Evolutionary conservation across 2,113 vertebrate genomes (phyloP).

Genomic region (Neotragus pygmaeus): DNA sequence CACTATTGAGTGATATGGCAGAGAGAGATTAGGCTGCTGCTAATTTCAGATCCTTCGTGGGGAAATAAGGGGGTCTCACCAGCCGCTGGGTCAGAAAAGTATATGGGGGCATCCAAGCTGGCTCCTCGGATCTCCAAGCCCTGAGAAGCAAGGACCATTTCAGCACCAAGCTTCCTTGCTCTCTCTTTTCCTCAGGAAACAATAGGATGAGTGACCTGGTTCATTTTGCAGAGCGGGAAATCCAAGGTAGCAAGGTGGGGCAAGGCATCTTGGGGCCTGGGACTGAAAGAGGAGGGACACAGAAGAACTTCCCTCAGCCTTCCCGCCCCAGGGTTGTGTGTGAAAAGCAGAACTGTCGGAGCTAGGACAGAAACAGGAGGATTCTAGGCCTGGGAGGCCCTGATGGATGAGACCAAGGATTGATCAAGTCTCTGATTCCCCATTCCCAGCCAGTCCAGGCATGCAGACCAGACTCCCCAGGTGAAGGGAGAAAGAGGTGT

Average conservation of each 20-base stretch:
- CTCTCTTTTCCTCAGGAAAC: not conserved
- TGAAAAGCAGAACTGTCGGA: not conserved
- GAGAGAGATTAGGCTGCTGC: conserved; percentile 76
- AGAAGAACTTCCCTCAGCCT: not conserved
- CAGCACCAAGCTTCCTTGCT: not conserved
- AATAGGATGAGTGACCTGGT: not conserved
- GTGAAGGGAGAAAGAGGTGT: not conserved
- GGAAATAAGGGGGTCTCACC: conserved; percentile 35
- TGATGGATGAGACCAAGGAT: not conserved
- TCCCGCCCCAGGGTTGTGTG: not conserved
- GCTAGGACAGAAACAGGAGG: not conserved
- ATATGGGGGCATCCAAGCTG: not conserved
- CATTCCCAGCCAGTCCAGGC: not conserved
- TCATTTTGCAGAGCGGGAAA: not conserved
- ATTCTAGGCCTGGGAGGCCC: not conserved
- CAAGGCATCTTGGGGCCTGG: not conserved
- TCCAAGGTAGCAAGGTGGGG: not conserved
- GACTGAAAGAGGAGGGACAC: not conserved
- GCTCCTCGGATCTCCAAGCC: not conserved
- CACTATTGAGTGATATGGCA: conserved; percentile 79
- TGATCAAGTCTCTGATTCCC: not conserved
- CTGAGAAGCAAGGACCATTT: not conserved
- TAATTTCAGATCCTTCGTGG: conserved; percentile 73
- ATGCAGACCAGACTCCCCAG: not conserved
- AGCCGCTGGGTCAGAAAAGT: not conserved